A percentile compares a stretch with the other conserved stretches of the same genome.
Evolutionary conservation across 1,140 invertebrate genomes (phyloP).

Genomic region (Drosophila paulistorum): DNA sequence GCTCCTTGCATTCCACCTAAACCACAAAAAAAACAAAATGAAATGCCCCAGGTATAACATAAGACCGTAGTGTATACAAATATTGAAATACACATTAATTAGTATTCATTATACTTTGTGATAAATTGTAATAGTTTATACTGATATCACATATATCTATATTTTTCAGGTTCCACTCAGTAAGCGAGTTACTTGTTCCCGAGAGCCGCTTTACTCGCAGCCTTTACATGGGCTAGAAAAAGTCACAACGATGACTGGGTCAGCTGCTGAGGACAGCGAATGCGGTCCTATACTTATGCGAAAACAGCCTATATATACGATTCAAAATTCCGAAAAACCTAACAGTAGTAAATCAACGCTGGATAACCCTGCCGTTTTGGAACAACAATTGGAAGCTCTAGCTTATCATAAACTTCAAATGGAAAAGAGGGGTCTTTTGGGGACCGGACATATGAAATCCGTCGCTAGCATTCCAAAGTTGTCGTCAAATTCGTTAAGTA

Average conservation of each 20-base stretch:
- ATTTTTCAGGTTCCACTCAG: conserved; percentile 65
- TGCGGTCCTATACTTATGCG: conserved; percentile 20
- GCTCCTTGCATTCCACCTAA: conserved; percentile 58
- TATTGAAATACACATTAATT: too few relatives aligned
- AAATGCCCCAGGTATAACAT: conserved; percentile 53
- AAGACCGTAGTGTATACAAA: too few relatives aligned
- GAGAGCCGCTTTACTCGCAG: conserved; percentile 83
- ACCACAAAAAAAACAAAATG: conserved; percentile 37
- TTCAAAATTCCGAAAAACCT: conserved; percentile 21
- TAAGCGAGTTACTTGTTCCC: conserved; percentile 73
- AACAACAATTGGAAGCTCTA: conserved; percentile 77
- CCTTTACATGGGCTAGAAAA: conserved; percentile 61
- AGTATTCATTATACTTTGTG: too few relatives aligned
- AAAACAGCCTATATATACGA: conserved; percentile 31
- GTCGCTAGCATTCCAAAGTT: conserved; percentile 34
- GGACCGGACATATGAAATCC: conserved; percentile 19
- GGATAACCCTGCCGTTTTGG: conserved; percentile 73
- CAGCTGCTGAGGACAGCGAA: neutral
- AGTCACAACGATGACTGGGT: neutral
- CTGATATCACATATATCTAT: too few relatives aligned
- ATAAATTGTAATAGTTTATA: too few relatives aligned
- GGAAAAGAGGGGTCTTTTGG: conserved; percentile 71
- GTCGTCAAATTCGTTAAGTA: conserved; percentile 43
- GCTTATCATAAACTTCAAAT: conserved; percentile 79
- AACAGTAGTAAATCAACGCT: conserved; percentile 55